Evolutionary conservation across 2,888 invertebrate species (phyloP), one percentile per base, ranked within the genome.

Genomic region (Caenorhabditis macrosperma): DNA sequence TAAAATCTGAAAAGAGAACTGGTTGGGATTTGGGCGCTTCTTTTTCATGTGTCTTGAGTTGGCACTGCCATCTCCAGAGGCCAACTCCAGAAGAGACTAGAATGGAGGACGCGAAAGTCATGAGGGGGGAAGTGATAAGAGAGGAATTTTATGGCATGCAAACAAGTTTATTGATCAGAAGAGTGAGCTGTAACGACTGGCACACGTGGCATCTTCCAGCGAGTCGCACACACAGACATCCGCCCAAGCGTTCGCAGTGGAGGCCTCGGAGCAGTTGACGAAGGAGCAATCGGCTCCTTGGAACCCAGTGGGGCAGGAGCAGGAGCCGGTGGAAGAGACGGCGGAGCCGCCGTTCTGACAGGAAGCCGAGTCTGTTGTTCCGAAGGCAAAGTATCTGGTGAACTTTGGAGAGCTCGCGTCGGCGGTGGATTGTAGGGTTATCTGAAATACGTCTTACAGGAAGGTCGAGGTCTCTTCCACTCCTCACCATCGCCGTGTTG

Each of bases 351-450:
- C 48, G 48, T 68, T 68, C 24, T 48, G 30, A 33, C 68, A 68
- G 9, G 22, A 46, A 46, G 46, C 9, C 46, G 44, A 1, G 30
- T 15, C 1, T 2, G 67, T 4, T 20, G 67, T 59, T 38, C n/a
- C 48, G 20, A 69, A 66, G 28, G 72, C 61, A 60, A 67, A 72
- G 44, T 54, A 78, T 44, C 78, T 44, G 4, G 72, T 54, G 30
- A 52, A 68, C 12, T 24, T 67, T 4, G 55, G 28, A 24, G 6
- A 4, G 10, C 33, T 12, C 15, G 17, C 55, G 10, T 6, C 24
- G 1, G 26, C 55, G 7, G 20, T 30, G 12, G 22, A 52, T 60
- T 50, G 67, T 22, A 55, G 54, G 3, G 60, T 52, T 2, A 64
- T 59, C 46, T 30, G n/a, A n/a, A n/a, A n/a, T n/a, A n/a, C n/a